Evolutionary conservation across 2,113 vertebrate genomes (phyloP), one percentile per base, ranked within the genome.

Genomic region (Oryzias curvinotus): DNA sequence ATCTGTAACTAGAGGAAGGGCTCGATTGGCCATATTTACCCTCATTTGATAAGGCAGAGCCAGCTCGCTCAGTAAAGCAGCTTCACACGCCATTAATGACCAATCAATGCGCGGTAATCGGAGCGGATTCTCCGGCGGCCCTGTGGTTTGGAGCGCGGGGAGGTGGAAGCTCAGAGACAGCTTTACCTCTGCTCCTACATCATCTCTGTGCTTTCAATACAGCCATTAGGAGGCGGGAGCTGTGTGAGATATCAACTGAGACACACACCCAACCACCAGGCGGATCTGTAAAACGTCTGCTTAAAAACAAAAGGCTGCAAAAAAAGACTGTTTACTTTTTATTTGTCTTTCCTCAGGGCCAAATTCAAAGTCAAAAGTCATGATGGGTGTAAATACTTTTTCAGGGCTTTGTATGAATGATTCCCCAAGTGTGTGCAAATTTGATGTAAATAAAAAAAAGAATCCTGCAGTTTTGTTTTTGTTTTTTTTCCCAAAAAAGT

Each of bases 61-160:
- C 66, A 53, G 64, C 15, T 51, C 70, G 19, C 69, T 77, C 69
- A 30, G 18, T 56, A 52, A 26, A 75, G 70, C 76, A 68, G 19
- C 73, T 76, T 85, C 78, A 70, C 57, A 26, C 67, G 7, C 62
- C 65, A 68, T 77, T 90, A 90, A 90, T 85, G 84, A 88, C 77
- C 76, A 86, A 89, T 90, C 88, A 81, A 89, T 90, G 84, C 5
- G 57, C 46, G 1, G 88, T 85, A 90, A 88, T 75, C 60, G n/a
- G 82, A 90, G 71, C 78, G 1, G 47, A 57, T 60, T 41, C 57
- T 77, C 43, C 50, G 59, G 51, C 2, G 52, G 53, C 4, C 44
- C 36, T 86, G 88, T 8, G 83, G 86, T 82, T 58, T 66, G 63
- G 45, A 48, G 59, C 44, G 65, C 53, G 62, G 62, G 61, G 58